Evolutionary conservation across 2,113 vertebrate species (phyloP), one percentile per base, ranked within the genome.

Genomic region (Halichoeres trimaculatus): DNA sequence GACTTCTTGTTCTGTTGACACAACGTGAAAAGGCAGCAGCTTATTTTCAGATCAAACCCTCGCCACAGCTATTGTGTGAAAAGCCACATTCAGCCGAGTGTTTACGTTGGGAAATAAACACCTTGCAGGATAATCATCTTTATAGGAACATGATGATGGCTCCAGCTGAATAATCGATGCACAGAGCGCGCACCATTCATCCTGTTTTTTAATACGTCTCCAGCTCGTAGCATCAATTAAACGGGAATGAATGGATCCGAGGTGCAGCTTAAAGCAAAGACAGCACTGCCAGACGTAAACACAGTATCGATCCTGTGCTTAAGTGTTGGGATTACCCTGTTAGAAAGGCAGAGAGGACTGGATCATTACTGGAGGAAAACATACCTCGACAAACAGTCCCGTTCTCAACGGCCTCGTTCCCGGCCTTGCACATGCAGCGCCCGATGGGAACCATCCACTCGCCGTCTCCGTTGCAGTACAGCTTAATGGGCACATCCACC

Each of bases 381-480:
- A 89, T 95, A 99, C 97, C 98, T 98, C 95, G 90, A 92, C 98
- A 99, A 51, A 97, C 50, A 0, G 97, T 99, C 13, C 96, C 97
- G 0, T 99, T 99, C 80, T 99, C 96, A 89, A 95, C 95, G 0
- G 97, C 95, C 84, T 99, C 98, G 0, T 98, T 96, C 10, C 98
- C 98, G 0, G 98, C 93, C 67, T 97, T 96, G 90, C 98, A 99
- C 95, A 97, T 96, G 87, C 98, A 99, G 81, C 98, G 96, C 0
- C 98, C 98, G 0, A 99, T 99, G 81, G 98, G 98, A 38, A 99
- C 98, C 95, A 99, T 95, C 98, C 98, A 99, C 72, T 99, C 98
- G 5, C 98, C 98, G 0, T 99, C 98, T 0, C 98, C 98, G 0
- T 99, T 99, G 92, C 98, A 99, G 93, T 99, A 99, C 10, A 99